Conservation (phyloP, 2,888 invertebrate genomes). For the Arge pagana region DNA sequence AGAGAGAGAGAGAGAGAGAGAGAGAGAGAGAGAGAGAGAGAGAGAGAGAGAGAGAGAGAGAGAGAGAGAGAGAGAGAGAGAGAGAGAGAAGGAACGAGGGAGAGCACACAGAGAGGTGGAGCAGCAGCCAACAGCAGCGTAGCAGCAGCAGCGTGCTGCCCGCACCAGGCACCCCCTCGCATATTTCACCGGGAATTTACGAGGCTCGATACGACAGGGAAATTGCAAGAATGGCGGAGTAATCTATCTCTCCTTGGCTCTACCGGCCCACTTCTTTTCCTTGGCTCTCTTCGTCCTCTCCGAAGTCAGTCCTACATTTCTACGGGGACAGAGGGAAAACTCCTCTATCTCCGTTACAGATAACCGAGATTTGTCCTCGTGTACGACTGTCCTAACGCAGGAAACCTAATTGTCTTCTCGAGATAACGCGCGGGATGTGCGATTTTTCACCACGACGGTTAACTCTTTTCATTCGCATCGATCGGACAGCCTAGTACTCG, state of each 20-base stretch:
- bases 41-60: not conserved
- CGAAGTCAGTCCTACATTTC: constrained; percentile 38
- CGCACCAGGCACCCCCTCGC: constrained; percentile 62
- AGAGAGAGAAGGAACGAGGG: constrained; percentile 30
- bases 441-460: constrained; percentile 44
- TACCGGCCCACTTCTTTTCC: constrained; percentile 51
- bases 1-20: constrained; percentile 30
- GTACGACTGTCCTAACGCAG: constrained; percentile 33
- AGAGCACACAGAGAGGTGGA: constrained; percentile 23
- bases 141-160: constrained; percentile 57
- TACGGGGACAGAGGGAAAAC: constrained; percentile 40
- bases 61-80: constrained; percentile 28
- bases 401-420: constrained; percentile 54
- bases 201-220: constrained; percentile 90
- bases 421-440: constrained; percentile 48
- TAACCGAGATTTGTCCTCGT: constrained; percentile 54
- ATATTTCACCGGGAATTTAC: constrained; percentile 87
- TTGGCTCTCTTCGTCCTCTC: constrained; percentile 39
- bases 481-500: too few relatives aligned
- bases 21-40: constrained; percentile 42
- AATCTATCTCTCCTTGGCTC: constrained; percentile 74
- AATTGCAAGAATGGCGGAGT: constrained; percentile 92
- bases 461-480: too few relatives aligned
- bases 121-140: constrained; percentile 33
- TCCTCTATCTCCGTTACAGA: constrained; percentile 44